Percentiles rank a stretch among this genome's conserved stretches.
Conservation (phyloP, 1,140 invertebrate species). For the Glossosoma conforme region DNA sequence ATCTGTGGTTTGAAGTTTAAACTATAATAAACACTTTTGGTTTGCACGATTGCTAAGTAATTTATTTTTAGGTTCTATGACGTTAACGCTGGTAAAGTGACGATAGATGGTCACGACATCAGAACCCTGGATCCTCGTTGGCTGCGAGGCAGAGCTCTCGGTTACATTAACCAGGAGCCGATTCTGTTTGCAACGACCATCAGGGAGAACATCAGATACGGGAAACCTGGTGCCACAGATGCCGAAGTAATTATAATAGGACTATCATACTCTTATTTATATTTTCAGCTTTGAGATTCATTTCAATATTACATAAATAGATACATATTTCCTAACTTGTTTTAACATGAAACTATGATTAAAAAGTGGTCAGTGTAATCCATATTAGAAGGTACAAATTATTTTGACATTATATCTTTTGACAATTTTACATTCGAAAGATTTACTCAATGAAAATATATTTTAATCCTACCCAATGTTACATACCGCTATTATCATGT, state of each 20-base stretch:
- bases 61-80: conserved; percentile 74
- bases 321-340: not conserved
- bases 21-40: too few relatives aligned
- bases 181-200: conserved; percentile 89
- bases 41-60: too few relatives aligned
- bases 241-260: conserved; percentile 50
- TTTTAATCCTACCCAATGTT: too few relatives aligned
- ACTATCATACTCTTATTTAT: not conserved
- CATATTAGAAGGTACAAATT: too few relatives aligned
- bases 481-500: too few relatives aligned
- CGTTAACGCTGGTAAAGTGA: conserved; percentile 67
- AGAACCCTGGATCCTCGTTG: conserved; percentile 74
- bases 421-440: too few relatives aligned
- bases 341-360: not conserved
- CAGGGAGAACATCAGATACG: conserved; percentile 91
- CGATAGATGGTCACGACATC: conserved; percentile 75
- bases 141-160: conserved; percentile 76
- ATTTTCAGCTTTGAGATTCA: not conserved
- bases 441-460: too few relatives aligned
- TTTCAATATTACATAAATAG: not conserved
- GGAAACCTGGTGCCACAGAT: conserved; percentile 66
- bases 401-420: too few relatives aligned
- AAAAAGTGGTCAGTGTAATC: not conserved
- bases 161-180: conserved; percentile 91
- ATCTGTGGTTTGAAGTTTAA: too few relatives aligned